Conservation (phyloP, 2,888 invertebrate genomes). For the Tenodera sinensis region DNA sequence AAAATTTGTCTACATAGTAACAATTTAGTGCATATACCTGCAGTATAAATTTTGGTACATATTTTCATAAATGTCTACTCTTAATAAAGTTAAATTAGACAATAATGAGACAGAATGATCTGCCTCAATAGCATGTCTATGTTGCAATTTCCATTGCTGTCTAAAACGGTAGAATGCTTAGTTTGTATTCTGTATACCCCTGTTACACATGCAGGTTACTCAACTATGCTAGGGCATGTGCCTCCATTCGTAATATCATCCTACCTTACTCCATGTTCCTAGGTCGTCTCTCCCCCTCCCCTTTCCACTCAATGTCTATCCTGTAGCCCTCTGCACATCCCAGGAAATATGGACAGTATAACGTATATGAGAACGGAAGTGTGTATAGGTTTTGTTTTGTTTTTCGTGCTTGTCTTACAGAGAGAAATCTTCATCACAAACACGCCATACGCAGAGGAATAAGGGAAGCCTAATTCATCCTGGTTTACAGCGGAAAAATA, state of each 20-base stretch:
- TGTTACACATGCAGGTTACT: not conserved
- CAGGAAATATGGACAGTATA: not conserved
- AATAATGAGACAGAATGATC: no score
- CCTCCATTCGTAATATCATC: not conserved
- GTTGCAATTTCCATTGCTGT: no score
- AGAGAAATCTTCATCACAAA: not conserved
- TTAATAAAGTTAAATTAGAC: no score
- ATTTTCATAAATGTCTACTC: no score
- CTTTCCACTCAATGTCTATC: not conserved
- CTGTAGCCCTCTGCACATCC: not conserved
- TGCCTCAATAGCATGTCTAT: no score
- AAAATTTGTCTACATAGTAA: no score
- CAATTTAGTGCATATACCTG: no score
- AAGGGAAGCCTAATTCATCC: not conserved
- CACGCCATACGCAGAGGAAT: not conserved
- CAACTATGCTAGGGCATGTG: not conserved
- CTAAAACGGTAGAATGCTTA: no score
- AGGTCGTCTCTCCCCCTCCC: not conserved
- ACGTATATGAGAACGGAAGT: not conserved
- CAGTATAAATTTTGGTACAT: no score
- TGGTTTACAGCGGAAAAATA: not conserved
- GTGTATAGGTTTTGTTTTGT: slow-evolving; percentile 1
- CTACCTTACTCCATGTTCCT: not conserved
- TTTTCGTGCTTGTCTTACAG: not conserved
- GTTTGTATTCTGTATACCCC: not conserved